Conservation (phyloP, 1,140 invertebrate species). For the Megalonaias nervosa region DNA sequence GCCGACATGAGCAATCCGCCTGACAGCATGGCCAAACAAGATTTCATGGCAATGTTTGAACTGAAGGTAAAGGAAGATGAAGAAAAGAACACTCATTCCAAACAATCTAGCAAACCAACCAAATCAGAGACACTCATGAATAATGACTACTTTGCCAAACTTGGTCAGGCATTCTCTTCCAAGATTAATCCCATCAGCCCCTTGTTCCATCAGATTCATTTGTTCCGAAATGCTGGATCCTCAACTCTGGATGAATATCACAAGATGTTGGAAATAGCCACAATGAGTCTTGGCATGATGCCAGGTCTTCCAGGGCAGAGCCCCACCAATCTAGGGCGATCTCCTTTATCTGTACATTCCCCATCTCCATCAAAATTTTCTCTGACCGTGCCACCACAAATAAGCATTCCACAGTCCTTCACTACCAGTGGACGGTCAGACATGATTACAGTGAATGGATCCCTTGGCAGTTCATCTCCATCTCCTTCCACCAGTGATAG, state of each 20-base stretch:
- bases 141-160: slow-evolving; percentile 56
- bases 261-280: slow-evolving; percentile 44
- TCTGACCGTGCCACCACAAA: neutral
- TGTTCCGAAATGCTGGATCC: slow-evolving; percentile 23
- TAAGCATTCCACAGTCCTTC: slow-evolving; percentile 4
- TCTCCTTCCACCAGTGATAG: slow-evolving; percentile 30
- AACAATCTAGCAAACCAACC: slow-evolving; percentile 27
- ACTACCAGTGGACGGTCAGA: slow-evolving; percentile 14
- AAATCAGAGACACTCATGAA: slow-evolving; percentile 51
- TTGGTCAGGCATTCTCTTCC: slow-evolving; percentile 47
- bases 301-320: slow-evolving; percentile 22
- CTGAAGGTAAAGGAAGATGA: slow-evolving; percentile 73
- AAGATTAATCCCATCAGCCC: slow-evolving; percentile 35
- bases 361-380: slow-evolving; percentile 8
- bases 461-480: slow-evolving; percentile 1
- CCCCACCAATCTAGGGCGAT: neutral
- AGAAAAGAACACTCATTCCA: slow-evolving; percentile 19
- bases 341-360: neutral
- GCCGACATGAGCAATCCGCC: slow-evolving; percentile 29
- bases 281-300: slow-evolving; percentile 30
- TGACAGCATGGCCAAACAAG: slow-evolving; percentile 74
- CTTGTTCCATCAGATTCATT: slow-evolving; percentile 26
- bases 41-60: slow-evolving; percentile 86
- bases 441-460: too few relatives aligned
- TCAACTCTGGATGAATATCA: slow-evolving; percentile 39